phyloP scores from a whole-genome alignment of 2,888 invertebrate genomes.

The Tenthredo distinguenda region DNA sequence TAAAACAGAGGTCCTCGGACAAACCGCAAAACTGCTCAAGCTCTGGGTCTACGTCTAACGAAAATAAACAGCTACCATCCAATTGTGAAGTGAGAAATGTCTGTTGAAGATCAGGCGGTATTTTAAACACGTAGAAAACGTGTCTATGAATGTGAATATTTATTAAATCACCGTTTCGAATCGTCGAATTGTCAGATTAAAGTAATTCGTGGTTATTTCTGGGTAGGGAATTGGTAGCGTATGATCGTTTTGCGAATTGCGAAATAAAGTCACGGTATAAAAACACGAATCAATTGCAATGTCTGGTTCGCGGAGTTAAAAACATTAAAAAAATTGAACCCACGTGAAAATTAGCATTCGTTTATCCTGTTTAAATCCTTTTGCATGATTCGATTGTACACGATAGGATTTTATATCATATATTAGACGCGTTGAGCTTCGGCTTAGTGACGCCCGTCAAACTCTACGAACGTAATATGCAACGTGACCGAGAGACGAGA shows the following conservation, averaged over 20 bases:
- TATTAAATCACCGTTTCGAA: not conserved
- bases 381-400: not conserved
- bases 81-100: slow-evolving; percentile 4
- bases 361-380: not conserved
- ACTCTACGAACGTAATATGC: not conserved
- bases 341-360: not conserved
- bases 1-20: not conserved
- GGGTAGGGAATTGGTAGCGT: not conserved
- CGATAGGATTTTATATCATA: slow-evolving; percentile 14
- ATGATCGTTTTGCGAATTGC: not conserved
- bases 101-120: not conserved
- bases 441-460: not conserved
- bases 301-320: not conserved
- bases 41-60: not conserved
- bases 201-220: not conserved
- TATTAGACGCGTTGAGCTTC: not conserved
- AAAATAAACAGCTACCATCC: slow-evolving; percentile 21
- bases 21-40: slow-evolving; percentile 23
- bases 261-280: not conserved
- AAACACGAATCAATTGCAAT: not conserved
- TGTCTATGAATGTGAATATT: not conserved
- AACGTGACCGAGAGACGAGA: slow-evolving; percentile 12
- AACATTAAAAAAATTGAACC: not conserved
- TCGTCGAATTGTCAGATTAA: not conserved
- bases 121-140: slow-evolving; percentile 1